Evolutionary conservation across 1,140 invertebrate genomes (phyloP).

Genomic region (Microplitis mediator): DNA sequence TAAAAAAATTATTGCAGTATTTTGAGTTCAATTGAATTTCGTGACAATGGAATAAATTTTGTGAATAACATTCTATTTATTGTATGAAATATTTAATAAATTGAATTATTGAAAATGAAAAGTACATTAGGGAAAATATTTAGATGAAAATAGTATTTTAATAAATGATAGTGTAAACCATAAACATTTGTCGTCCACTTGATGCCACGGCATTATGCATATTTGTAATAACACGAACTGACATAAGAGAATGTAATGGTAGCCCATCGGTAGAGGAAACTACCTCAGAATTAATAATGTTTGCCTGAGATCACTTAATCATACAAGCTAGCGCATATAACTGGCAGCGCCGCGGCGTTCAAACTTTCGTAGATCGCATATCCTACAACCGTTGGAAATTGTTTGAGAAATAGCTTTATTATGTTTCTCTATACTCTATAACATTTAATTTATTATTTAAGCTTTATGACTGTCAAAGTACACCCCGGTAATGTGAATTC

Average conservation of each 20-base stretch:
- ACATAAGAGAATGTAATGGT: neutral
- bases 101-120: too few relatives aligned
- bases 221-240: too few relatives aligned
- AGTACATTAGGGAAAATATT: too few relatives aligned
- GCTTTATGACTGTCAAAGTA: conserved; percentile 16
- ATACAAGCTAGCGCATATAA: conserved; percentile 1
- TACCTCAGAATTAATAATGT: conserved; percentile 39
- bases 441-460: conserved; percentile 15
- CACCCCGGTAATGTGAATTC: neutral
- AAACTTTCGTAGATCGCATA: neutral
- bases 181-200: too few relatives aligned
- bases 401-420: conserved; percentile 2
- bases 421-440: neutral
- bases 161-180: too few relatives aligned
- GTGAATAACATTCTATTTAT: too few relatives aligned
- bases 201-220: too few relatives aligned
- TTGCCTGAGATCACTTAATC: conserved; percentile 44
- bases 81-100: too few relatives aligned
- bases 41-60: too few relatives aligned
- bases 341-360: neutral
- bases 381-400: neutral
- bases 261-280: conserved; percentile 8
- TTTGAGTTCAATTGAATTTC: too few relatives aligned
- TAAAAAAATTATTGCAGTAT: too few relatives aligned
- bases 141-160: too few relatives aligned